phyloP scores from a whole-genome alignment of 1,140 invertebrate genomes.

The Teleogryllus occipitalis region DNA sequence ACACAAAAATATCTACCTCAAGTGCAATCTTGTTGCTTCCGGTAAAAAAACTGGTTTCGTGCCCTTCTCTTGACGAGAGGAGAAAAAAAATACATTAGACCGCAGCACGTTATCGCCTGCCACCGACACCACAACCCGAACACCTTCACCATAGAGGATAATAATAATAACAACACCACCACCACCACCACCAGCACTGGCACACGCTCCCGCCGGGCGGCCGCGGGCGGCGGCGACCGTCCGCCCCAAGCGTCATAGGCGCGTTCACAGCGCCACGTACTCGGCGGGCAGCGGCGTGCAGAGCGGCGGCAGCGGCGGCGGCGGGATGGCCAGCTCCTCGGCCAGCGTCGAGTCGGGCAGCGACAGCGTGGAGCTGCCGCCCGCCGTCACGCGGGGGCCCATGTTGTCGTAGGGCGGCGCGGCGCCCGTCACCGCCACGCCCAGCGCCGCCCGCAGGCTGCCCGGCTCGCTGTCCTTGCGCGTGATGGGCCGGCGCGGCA shows the following conservation, averaged over 20 bases:
- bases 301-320: conserved; percentile 43
- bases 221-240: no score
- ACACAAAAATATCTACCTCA: not conserved
- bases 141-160: no score
- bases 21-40: not conserved
- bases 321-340: conserved; percentile 38
- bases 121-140: no score
- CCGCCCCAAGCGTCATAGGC: no score
- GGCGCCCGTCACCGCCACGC: conserved; percentile 22
- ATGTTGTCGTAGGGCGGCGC: conserved; percentile 75
- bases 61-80: no score
- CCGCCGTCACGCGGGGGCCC: conserved; percentile 78
- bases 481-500: conserved; percentile 43
- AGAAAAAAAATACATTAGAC: no score
- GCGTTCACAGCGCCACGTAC: conserved; percentile 30
- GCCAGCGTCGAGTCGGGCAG: conserved; percentile 50
- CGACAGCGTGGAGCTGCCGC: conserved; percentile 72
- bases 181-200: no score
- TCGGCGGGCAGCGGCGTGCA: conserved; percentile 36
- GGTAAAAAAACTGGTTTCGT: not conserved
- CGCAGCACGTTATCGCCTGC: no score
- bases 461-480: not conserved
- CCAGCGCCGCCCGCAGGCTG: conserved; percentile 23
- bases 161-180: no score
- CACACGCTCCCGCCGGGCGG: no score